Percentiles rank a stretch among this genome's conserved stretches.
Conservation (phyloP, 2,888 invertebrate species). For the Adelognathus sp. region DNA sequence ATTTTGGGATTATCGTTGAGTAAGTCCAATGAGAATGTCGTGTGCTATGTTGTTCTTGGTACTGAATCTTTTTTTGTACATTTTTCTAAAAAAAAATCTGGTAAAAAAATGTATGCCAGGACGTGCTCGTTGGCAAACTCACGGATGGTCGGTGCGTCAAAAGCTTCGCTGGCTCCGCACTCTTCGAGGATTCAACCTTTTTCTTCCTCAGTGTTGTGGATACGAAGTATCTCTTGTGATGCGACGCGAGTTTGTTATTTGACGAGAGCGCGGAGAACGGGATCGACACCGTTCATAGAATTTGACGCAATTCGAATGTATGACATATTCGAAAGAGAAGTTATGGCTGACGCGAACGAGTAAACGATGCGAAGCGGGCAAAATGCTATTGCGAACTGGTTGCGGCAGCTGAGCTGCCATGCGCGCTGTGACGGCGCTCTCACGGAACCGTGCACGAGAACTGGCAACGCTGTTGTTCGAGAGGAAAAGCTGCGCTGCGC, state of each 20-base stretch:
- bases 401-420: background rate
- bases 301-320: constrained; percentile 67
- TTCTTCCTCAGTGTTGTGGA: background rate
- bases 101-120: background rate
- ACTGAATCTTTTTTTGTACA: background rate
- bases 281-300: constrained; percentile 61
- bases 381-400: constrained; percentile 31
- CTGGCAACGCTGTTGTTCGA: constrained; percentile 11
- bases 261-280: constrained; percentile 66
- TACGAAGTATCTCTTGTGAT: background rate
- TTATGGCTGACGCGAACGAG: constrained; percentile 18
- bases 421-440: background rate
- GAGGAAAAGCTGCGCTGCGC: background rate
- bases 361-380: background rate
- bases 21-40: background rate
- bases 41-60: background rate
- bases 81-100: background rate
- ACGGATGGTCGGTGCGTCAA: background rate
- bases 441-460: background rate
- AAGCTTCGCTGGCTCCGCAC: background rate
- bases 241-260: constrained; percentile 70
- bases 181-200: background rate
- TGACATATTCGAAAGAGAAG: constrained; percentile 56
- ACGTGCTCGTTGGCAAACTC: background rate
- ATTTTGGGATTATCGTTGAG: background rate